A percentile compares a stretch with the other conserved stretches of the same genome.
Evolutionary conservation across 2,797 vertebrate genomes (phyloP).

Genomic region (Pseudomugil gertrudae): DNA sequence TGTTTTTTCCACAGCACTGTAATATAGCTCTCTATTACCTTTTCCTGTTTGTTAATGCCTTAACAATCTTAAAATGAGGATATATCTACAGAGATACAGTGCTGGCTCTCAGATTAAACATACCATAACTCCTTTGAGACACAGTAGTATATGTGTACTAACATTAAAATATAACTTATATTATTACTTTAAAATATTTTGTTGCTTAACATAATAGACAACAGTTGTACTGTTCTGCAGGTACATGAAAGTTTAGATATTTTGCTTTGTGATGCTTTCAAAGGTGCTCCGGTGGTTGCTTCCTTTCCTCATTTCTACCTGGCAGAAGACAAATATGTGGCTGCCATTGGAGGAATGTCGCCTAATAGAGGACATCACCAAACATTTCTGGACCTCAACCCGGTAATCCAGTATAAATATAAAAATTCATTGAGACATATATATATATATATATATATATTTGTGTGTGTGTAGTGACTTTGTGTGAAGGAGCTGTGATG

Average conservation of each 20-base stretch:
- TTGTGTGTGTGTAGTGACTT: neutral
- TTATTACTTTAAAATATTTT: neutral
- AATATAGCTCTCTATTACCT: neutral
- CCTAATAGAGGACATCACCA: conserved; percentile 80
- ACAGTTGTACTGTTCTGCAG: neutral
- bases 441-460: too few species aligned
- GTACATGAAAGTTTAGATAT: neutral
- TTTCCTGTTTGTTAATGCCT: too few species aligned
- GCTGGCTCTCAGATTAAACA: too few species aligned
- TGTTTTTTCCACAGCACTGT: neutral
- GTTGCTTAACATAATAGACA: neutral
- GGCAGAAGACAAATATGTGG: conserved; percentile 74
- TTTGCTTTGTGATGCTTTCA: neutral
- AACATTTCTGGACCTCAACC: conserved; percentile 85
- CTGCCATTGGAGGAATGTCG: conserved; percentile 74
- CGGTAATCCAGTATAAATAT: conserved; percentile 64
- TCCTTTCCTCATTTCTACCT: conserved; percentile 87
- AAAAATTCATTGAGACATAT: too few species aligned
- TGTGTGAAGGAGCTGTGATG: neutral
- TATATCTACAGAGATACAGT: too few species aligned
- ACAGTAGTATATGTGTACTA: neutral
- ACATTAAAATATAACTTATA: neutral
- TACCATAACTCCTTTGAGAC: too few species aligned
- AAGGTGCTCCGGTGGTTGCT: conserved; percentile 83
- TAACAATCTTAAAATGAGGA: neutral